Evolutionary conservation across 1,140 invertebrate genomes (phyloP), one percentile per base, ranked within the genome.

Genomic region (Stegodyphus dumicola): DNA sequence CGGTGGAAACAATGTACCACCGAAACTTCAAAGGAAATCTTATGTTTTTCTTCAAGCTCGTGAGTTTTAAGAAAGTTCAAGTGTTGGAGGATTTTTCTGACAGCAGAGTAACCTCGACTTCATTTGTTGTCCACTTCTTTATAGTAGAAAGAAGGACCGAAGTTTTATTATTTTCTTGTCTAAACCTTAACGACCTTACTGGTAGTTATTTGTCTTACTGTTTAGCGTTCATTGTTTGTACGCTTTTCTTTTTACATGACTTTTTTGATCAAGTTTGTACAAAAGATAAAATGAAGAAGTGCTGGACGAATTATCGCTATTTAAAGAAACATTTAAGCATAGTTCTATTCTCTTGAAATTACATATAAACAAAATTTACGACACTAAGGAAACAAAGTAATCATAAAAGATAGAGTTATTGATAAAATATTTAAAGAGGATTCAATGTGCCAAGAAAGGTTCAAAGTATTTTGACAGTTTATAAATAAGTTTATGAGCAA

Each of bases 191-290:
- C 69, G 66, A 80, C 54, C 49, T 56, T 64, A 66, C 33, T 51
- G 65, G n/a, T 71, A 56, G 67, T 80, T 80, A 80, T 80, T 80
- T 80, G 69, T 71, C 78, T 80, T 80, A 71, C 71, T 80, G 78
- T 80, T 80, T 80, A 71, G 71, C 78, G 70, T 80, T 80, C 78
- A 49, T 78, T 78, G 77, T 78, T 78, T 15, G 56, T 9, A 11
- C 15, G 56, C 2, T 60, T 60, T 9, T 60, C 9, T 15, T 60
- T 60, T 60, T 60, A 9, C 56, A 60, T 60, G 9, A 60, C 56
- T 60, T 15, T 60, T 11, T 15, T 60, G 56, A 60, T 60, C 5
- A 60, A 60, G 15, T 60, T 60, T 60, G 56, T 9, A 60, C 33
- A 33, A 33, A 33, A 33, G 33, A 33, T 33, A 33, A 33, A 33